A percentile compares a stretch with the other conserved stretches of the same genome.
Conservation (phyloP, 23 tunicate species). For the Trididemnum nubilum region DNA sequence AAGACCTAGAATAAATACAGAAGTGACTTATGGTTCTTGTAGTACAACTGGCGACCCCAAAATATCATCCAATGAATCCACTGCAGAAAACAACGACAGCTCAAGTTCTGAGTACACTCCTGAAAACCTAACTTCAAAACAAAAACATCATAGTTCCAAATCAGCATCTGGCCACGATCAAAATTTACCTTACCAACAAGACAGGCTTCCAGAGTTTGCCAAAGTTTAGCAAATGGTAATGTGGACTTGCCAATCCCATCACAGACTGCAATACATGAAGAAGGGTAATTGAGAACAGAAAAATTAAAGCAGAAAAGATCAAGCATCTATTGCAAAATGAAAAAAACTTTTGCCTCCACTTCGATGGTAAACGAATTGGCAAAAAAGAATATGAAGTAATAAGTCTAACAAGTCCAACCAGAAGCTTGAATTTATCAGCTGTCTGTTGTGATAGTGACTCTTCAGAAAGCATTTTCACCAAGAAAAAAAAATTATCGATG, state of each 20-base stretch:
- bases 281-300: background rate
- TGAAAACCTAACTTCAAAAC: background rate
- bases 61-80: background rate
- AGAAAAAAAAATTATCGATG: background rate
- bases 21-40: background rate
- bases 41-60: background rate
- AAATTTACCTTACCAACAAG: slow-evolving; percentile 3
- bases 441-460: slow-evolving; percentile 14
- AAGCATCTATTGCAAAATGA: background rate
- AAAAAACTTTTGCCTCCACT: background rate
- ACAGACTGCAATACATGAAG: slow-evolving; percentile 5
- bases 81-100: background rate
- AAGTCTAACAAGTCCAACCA: background rate
- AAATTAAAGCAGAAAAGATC: background rate
- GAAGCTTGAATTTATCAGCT: slow-evolving; percentile 10
- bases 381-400: slow-evolving; percentile 7
- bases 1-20: background rate
- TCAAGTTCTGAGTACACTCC: background rate
- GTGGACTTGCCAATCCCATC: slow-evolving; percentile 8
- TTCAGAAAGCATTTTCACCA: background rate
- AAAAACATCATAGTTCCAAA: background rate
- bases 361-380: background rate
- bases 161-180: background rate
- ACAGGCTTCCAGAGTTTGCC: slow-evolving; percentile 4
- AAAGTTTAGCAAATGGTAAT: background rate